phyloP scores from a whole-genome alignment of 1,140 invertebrate genomes.

The Apis cerana region DNA sequence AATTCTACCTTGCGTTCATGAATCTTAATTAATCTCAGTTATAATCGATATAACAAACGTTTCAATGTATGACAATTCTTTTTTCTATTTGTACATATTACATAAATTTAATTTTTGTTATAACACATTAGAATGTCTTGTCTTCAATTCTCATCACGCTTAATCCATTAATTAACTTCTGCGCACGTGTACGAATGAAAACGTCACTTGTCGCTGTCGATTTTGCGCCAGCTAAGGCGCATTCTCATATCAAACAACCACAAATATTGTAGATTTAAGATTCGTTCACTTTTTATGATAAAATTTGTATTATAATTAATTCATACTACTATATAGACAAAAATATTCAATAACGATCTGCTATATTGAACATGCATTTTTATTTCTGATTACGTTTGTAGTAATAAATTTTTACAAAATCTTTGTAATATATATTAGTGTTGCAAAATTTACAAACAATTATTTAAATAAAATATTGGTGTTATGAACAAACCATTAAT shows the following conservation, averaged over 20 bases:
- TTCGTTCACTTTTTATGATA: slow-evolving; percentile 10
- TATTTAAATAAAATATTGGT: background rate
- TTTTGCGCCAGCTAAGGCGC: slow-evolving; percentile 10
- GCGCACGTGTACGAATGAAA: slow-evolving; percentile 46
- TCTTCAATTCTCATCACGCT: slow-evolving; percentile 26
- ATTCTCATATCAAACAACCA: background rate
- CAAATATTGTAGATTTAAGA: background rate
- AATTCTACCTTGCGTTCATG: slow-evolving; percentile 3
- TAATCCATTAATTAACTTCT: slow-evolving; percentile 59
- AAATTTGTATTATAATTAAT: slow-evolving; percentile 17
- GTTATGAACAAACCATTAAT: slow-evolving; percentile 43
- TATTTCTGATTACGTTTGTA: background rate
- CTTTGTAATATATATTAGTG: too few species aligned
- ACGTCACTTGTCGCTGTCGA: slow-evolving; percentile 38
- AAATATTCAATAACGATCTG: background rate
- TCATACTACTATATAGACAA: background rate
- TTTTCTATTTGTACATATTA: background rate
- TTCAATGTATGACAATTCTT: background rate
- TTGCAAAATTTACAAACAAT: background rate
- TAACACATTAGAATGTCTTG: slow-evolving; percentile 20
- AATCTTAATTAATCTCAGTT: background rate
- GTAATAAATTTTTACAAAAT: background rate
- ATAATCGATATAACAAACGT: background rate
- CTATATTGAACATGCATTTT: background rate
- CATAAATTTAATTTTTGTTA: background rate